Base-by-base conservation (phyloP, 2,888 invertebrate species). In the Euproctis similis region DNA sequence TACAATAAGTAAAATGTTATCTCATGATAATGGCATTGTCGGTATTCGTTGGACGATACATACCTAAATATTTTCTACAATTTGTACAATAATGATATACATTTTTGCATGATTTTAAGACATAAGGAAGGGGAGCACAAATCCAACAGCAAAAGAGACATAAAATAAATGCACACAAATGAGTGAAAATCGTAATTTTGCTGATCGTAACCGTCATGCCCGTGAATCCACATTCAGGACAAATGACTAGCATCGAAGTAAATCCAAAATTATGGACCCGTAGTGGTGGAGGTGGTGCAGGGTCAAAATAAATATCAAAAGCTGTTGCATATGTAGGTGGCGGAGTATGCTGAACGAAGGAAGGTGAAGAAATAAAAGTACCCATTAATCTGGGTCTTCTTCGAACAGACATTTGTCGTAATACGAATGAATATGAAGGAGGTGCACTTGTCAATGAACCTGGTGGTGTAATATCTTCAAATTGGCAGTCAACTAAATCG, bases 91-190 rank as follows among this genome's bases (percentile, higher is more conserved):
- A 76, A 57, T 84, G 82, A 42, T 80, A 73, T 0, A 84, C 82
- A 39, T 81, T 72, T 50, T 82, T 82, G 51, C 82, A 84, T n/a
- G 82, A 81, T 20, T 65, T 59, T 25, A 81, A 42, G 18, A 84
- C 42, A 31, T 84, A 84, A 0, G 82, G 82, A 26, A 84, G 46
- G 0, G 82, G 82, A 1, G 63, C 77, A 51, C 82, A 84, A 28
- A 78, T 35, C 82, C 82, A 84, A 42, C 82, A 84, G 31, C 75
- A 81, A 22, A 82, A 60, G n/a, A 84, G 12, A 36, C 80, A 82
- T 18, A 84, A 47, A 4, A 70, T 29, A 27, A 68, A 46, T 0
- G 82, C 81, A 46, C 77, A 76, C 34, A 80, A 50, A 48, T 82
- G 82, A 1, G 82, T 84, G 35, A 81, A 80, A 7, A 80, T 20